Evolutionary conservation across 1,140 invertebrate genomes (phyloP).

Genomic region (Pissodes strobi): DNA sequence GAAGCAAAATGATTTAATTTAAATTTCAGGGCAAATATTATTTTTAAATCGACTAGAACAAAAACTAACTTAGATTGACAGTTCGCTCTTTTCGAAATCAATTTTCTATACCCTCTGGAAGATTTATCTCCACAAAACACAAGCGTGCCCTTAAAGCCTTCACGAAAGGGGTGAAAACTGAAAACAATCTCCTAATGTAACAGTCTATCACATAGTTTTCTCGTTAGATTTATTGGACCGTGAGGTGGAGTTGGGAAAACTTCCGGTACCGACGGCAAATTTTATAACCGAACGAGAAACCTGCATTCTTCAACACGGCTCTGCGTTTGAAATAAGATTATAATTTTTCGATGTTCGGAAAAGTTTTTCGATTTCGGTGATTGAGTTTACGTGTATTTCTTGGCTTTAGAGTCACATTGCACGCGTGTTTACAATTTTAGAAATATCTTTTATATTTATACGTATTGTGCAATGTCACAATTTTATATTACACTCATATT

Average conservation of each 20-base stretch:
- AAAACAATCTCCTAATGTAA: constrained; percentile 33
- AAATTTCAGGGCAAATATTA: too few species aligned
- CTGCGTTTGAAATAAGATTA: constrained; percentile 16
- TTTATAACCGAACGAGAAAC: constrained; percentile 21
- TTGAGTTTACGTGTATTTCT: not conserved
- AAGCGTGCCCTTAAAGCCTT: not conserved
- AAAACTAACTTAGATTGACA: too few species aligned
- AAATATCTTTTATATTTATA: too few species aligned
- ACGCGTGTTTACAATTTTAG: too few species aligned
- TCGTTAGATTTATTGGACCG: constrained; percentile 31
- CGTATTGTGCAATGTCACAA: too few species aligned
- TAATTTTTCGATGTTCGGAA: constrained; percentile 10
- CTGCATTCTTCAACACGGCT: constrained; percentile 3
- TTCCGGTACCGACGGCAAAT: constrained; percentile 15
- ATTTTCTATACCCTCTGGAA: too few species aligned
- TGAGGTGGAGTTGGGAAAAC: constrained; percentile 23
- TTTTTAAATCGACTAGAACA: too few species aligned
- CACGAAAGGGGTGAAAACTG: constrained; percentile 27
- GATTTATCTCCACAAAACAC: not conserved
- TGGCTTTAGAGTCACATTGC: too few species aligned
- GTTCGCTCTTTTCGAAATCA: too few species aligned
- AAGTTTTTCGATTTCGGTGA: constrained; percentile 8
- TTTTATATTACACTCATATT: too few species aligned
- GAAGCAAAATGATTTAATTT: too few species aligned
- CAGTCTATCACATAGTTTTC: constrained; percentile 35